Base-by-base conservation (phyloP, 1,140 invertebrate genomes). In the Aphelinus certus region DNA sequence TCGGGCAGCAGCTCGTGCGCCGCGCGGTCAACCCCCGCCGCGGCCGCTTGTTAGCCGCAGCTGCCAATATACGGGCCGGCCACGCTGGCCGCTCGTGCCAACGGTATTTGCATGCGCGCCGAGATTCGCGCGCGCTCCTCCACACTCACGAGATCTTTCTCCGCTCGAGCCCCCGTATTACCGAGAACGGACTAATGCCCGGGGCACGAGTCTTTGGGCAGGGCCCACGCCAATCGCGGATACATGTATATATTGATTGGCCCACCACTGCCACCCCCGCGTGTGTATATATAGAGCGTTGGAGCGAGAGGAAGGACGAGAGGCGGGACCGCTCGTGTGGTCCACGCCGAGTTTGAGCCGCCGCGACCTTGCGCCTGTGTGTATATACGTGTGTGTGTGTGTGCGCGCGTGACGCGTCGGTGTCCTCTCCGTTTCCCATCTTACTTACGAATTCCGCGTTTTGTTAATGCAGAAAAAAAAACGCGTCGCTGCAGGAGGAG, bases 1-100 rank as follows among this genome's bases (percentile, higher is more conserved):
- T 26, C 26, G 26, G 26, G 26, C 26, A 26, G 26, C 26, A 26
- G 26, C 26, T 26, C 26, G 51, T 9, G 51, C 51, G 46, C 9
- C 7, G 43, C 3, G 55, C 46, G 43, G 58, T 26, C 26, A 26
- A 26, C 26, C 26, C 26, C 69, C 43, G 64, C 64, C 66, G 51
- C 51, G 49, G 53, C 79, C 58, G 76, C 85, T 86, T 84, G 84
- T 86, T 87, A 87, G 84, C 77, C 80, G 79, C 61, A 26, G 26
- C 81, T 83, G 81, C 85, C 85, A 84, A 85, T 85, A 80, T 64
- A 63, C 66, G 82, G 71, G 60, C 76, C 76, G 81, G 82, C 75
- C 78, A 49, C 51, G 71, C 64, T 47, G 49, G 26, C 26, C 26
- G 69, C 71, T 81, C 79, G 80, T 81, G 79, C 78, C 77, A 78